Evolutionary conservation across 2,888 invertebrate genomes (phyloP).

Genomic region (Ophion obscuratus): DNA sequence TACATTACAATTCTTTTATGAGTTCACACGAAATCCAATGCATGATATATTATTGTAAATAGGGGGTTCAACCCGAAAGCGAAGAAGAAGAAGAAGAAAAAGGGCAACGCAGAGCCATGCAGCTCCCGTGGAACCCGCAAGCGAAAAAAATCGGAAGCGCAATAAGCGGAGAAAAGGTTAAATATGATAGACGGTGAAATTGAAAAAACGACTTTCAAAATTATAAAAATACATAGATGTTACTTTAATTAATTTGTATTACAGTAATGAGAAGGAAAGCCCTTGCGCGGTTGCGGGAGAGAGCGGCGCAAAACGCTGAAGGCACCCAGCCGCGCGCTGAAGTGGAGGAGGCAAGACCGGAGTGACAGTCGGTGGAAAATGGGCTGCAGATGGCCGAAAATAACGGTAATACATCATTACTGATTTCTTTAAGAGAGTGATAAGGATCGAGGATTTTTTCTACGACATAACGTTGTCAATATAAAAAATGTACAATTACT

Average conservation of each 20-base stretch:
- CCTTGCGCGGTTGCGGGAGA: constrained; percentile 1
- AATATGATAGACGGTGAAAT: background rate
- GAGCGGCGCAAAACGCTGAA: background rate
- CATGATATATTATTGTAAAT: no score
- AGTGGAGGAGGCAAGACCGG: background rate
- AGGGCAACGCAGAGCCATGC: background rate
- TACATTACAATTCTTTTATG: no score
- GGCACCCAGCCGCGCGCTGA: background rate
- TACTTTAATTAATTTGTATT: no score
- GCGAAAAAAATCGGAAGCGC: no score
- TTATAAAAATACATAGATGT: no score
- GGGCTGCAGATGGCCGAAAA: background rate
- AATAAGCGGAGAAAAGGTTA: no score
- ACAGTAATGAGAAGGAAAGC: background rate
- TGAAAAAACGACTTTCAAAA: background rate
- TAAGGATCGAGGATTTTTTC: background rate
- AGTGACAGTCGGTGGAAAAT: background rate
- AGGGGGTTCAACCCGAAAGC: no score
- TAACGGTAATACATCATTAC: constrained; percentile 4
- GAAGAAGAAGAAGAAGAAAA: no score
- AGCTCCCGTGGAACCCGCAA: background rate
- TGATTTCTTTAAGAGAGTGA: background rate
- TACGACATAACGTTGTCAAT: background rate
- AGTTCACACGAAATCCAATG: no score
- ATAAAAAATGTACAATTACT: background rate